Conservation (phyloP, 2,888 invertebrate species). For the Yponomeuta sedellus region DNA sequence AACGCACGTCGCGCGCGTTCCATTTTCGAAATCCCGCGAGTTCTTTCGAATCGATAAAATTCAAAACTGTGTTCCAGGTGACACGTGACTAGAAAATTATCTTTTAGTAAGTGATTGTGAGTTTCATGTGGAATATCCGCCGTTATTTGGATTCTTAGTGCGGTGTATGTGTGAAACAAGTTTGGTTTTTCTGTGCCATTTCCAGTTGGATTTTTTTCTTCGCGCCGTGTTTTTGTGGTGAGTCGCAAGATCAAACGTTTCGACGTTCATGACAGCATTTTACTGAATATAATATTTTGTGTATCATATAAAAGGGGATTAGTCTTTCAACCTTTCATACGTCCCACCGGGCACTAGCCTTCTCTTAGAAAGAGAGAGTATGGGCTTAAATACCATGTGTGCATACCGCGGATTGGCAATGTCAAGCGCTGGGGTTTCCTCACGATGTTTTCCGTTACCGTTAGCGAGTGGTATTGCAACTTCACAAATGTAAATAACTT, state of each 20-base stretch:
- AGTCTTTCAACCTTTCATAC: no score
- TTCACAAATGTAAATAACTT: no score
- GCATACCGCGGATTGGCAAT: no score
- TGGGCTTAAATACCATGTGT: no score
- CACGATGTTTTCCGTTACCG: no score
- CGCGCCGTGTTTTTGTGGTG: constrained; percentile 54
- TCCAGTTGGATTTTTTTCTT: constrained; percentile 54
- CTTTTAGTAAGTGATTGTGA: neutral
- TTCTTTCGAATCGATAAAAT: constrained; percentile 32
- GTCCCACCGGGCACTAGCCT: no score
- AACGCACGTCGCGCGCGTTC: constrained; percentile 31
- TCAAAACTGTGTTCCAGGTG: constrained; percentile 6
- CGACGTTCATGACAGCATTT: neutral
- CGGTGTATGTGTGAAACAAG: constrained; percentile 33
- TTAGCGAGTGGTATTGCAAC: no score
- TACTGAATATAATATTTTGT: neutral
- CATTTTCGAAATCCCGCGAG: constrained; percentile 43
- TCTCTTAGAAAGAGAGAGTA: no score
- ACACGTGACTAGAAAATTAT: neutral
- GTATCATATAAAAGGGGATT: neutral
- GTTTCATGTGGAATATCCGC: neutral
- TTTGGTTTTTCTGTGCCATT: constrained; percentile 46
- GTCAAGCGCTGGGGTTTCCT: no score
- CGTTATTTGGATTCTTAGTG: constrained; percentile 1
- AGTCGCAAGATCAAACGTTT: constrained; percentile 36